Evolutionary conservation across 2,113 vertebrate species (phyloP).

Genomic region (cat (Felis catus)): F.catus_Fca126_mat1.0 CM031418.1:85228501-85229000

Average conservation of each 20-base stretch:
- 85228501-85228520: background rate
- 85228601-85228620: background rate
- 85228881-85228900: background rate
- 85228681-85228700: background rate
- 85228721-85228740: slow-evolving; percentile 10
- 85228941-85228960: background rate
- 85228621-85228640: background rate
- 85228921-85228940: background rate
- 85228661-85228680: background rate
- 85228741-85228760: background rate
- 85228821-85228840: background rate
- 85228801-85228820: background rate
- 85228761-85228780: background rate
- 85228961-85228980: background rate
- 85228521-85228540: background rate
- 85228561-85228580: background rate
- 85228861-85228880: background rate
- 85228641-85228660: background rate
- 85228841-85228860: background rate
- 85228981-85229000: background rate
- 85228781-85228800: background rate
- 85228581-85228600: background rate
- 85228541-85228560: background rate
- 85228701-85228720: background rate
- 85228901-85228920: background rate